Base-by-base conservation (phyloP, 2,888 invertebrate species). In the Dryobotodes eremita region DNA sequence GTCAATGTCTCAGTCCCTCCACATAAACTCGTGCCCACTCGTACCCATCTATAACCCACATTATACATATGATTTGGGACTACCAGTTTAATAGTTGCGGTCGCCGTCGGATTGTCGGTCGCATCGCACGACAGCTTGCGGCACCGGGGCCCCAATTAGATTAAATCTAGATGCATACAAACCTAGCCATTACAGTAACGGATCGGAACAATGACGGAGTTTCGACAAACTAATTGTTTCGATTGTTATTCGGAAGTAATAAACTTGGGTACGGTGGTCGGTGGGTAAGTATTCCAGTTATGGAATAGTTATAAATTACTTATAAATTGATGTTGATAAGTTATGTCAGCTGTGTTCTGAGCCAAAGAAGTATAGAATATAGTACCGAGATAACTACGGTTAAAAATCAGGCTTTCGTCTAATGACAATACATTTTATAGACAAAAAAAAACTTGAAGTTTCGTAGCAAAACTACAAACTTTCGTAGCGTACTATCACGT, bases 141-240 rank as follows among this genome's bases (percentile, higher is more conserved):
- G 80, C 85, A 66, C 66, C 66, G 64, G 71, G 78, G 64, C 68
- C 68, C 73, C 82, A 82, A 86, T 89, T 84, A 82, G 81, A 89
- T 89, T 86, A 89, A 80, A 89, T 82, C 85, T 82, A 76, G 89
- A 78, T 82, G 83, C 88, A 89, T 66, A 80, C 84, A 86, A 81
- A 84, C 80, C 82, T 78, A 81, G 62, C 71, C 64, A 78, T 87
- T 80, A 80, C 71, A 62, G 76, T 69, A 71, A 83, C 79, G 68
- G 84, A 86, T 86, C 75, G 69, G 81, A 79, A 85, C 84, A 83
- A 86, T 88, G 80, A 76, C 85, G 74, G 71, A 85, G 89, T 84
- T 88, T 80, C 79, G 69, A 75, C 77, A 70, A 86, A 83, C 78
- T 85, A 85, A 87, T 87, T 85, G 89, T 87, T 88, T 77, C 86